phyloP scores from a whole-genome alignment of 2,797 vertebrate species.

The Smutsia temminckii region DNA sequence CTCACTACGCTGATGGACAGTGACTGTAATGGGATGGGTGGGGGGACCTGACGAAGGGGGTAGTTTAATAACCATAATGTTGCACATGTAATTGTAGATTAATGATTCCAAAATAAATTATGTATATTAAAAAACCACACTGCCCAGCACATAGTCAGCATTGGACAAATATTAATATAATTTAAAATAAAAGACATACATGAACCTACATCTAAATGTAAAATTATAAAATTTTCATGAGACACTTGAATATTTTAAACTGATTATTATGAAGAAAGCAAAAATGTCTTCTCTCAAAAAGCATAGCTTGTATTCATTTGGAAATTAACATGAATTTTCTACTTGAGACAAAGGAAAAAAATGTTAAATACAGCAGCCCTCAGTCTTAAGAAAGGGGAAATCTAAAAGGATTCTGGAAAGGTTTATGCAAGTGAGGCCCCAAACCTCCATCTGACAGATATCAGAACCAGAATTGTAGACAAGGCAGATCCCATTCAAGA shows the following conservation, averaged over 20 bases:
- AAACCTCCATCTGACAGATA: background rate
- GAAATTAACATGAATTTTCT: conserved; percentile 26
- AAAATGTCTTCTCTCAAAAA: background rate
- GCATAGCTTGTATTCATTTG: background rate
- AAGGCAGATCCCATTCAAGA: background rate
- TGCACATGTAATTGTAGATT: too few species aligned
- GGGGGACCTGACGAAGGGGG: too few species aligned
- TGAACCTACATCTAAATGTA: background rate
- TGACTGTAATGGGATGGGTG: too few species aligned
- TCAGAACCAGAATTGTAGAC: background rate
- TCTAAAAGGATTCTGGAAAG: background rate
- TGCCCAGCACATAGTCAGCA: background rate
- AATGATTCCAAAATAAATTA: too few species aligned
- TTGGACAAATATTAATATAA: background rate
- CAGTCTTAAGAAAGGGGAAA: conserved; percentile 10
- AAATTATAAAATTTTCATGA: background rate
- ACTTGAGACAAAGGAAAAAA: background rate
- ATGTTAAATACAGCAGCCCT: background rate
- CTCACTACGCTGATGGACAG: too few species aligned
- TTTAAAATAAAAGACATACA: conserved; percentile 1
- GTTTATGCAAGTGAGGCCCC: background rate
- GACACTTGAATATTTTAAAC: background rate
- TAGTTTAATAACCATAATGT: too few species aligned
- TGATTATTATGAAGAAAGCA: background rate
- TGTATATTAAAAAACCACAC: too few species aligned